phyloP scores from a whole-genome alignment of 2,888 invertebrate species.

The Exephanes ischioxanthus region DNA sequence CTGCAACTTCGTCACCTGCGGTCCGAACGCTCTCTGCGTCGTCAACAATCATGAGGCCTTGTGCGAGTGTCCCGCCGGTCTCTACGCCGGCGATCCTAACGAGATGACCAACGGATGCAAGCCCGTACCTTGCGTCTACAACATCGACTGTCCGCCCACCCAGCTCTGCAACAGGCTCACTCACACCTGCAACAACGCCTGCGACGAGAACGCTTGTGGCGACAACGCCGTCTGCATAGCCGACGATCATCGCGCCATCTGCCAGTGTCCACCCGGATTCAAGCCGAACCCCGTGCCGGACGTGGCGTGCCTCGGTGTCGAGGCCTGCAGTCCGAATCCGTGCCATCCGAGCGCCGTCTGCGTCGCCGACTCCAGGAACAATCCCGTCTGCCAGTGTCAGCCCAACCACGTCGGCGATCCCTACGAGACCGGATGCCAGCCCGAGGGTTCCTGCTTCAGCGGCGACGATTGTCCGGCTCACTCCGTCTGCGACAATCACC shows the following conservation, averaged over 20 bases:
- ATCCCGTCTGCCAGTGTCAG: slow-evolving; percentile 93
- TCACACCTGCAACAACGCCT: slow-evolving; percentile 93
- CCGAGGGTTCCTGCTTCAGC: slow-evolving; percentile 91
- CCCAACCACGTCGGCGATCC: slow-evolving; percentile 92
- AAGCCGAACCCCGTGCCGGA: slow-evolving; percentile 94
- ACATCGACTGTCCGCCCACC: slow-evolving; percentile 92
- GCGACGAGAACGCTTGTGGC: slow-evolving; percentile 93
- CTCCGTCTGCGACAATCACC: slow-evolving; percentile 90
- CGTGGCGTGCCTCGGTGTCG: slow-evolving; percentile 90
- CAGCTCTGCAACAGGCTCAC: slow-evolving; percentile 94
- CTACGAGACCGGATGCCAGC: slow-evolving; percentile 90
- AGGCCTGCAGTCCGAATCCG: slow-evolving; percentile 91
- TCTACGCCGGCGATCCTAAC: slow-evolving; percentile 94
- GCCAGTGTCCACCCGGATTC: slow-evolving; percentile 95
- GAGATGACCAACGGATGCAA: slow-evolving; percentile 91
- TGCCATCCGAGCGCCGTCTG: slow-evolving; percentile 94
- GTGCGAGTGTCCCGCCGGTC: slow-evolving; percentile 95
- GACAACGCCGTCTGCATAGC: slow-evolving; percentile 95
- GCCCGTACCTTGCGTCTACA: slow-evolving; percentile 94
- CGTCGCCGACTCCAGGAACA: slow-evolving; percentile 88
- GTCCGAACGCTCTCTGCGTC: slow-evolving; percentile 94
- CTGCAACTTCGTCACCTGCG: slow-evolving; percentile 92
- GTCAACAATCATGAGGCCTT: slow-evolving; percentile 96
- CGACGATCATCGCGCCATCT: slow-evolving; percentile 92
- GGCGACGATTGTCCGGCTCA: slow-evolving; percentile 93